Evolutionary conservation across 2,888 invertebrate genomes (phyloP), one percentile per base, ranked within the genome.

Genomic region (Dryocosmus kuriphilus): DNA sequence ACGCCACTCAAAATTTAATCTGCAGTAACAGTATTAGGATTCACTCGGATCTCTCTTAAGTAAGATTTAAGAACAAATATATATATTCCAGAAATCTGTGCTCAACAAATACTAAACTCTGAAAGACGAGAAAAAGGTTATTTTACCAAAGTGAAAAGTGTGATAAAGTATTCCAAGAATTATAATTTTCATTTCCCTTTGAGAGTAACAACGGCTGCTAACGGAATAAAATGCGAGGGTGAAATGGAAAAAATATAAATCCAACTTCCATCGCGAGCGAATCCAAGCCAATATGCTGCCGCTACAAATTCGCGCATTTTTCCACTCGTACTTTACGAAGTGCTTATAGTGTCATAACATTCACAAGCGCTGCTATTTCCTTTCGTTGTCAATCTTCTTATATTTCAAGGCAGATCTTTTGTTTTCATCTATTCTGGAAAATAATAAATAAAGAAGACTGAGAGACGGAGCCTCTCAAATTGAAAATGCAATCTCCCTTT

Each of bases 271-370:
- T 71, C 30, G 46, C 32, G 46, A 46, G 46, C 32, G 46, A 46
- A 51, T 71, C 51, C 71, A 30, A n/a, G n/a, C 30, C 71, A 71
- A 71, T 71, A 51, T 71, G 30, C 71, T 51, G 46, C 30, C 30
- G 30, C 27, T 71, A 51, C 71, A 71, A 71, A 71, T 71, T 71
- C 27, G 46, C 51, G 51, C 46, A 46, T 51, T 71, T 71, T 71
- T 71, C 46, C n/a, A 27, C 46, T 71, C n/a, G 30, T 9, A 19
- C 67, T 51, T 51, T 32, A 30, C 46, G n/a, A 46, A 71, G 41
- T 51, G 46, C 67, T 67, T 46, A 41, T 27, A 41, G 41, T 24
- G 46, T 41, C 41, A 30, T 51, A 71, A 71, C 46, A 30, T 71
- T 71, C 51, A 51, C 30, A 5, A 71, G 30, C 51, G 27, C 16